Percentiles rank a stretch among this genome's conserved stretches.
phyloP scores from a whole-genome alignment of 1,140 invertebrate species.

The Thaumatotibia leucotreta region DNA sequence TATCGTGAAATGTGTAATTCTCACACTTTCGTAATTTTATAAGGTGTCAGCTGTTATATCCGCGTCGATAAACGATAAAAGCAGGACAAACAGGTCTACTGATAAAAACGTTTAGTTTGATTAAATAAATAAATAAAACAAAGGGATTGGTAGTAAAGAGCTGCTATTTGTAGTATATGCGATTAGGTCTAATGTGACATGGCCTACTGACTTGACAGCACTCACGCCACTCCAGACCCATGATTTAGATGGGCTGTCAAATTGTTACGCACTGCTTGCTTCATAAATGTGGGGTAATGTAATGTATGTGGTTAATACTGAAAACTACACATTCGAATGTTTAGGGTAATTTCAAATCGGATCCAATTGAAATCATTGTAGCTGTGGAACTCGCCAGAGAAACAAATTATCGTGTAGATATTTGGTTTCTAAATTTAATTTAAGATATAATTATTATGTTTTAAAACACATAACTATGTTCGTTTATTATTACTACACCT shows the following conservation, averaged over 20 bases:
- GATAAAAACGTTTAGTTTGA: too few species aligned
- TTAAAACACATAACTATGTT: too few species aligned
- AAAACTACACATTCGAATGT: not conserved
- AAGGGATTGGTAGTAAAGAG: not conserved
- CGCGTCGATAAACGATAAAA: too few species aligned
- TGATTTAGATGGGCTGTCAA: slow-evolving; percentile 3
- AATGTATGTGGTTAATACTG: not conserved
- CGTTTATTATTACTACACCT: too few species aligned
- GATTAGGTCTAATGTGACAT: not conserved
- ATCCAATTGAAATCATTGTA: not conserved
- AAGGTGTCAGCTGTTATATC: too few species aligned
- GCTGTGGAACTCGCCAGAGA: not conserved
- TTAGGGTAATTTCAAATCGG: not conserved
- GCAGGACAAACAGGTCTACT: too few species aligned
- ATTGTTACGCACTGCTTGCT: slow-evolving; percentile 1
- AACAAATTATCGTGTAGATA: too few species aligned
- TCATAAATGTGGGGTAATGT: not conserved
- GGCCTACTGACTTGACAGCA: slow-evolving; percentile 1
- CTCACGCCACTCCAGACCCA: not conserved
- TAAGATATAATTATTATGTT: too few species aligned
- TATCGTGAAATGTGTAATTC: too few species aligned
- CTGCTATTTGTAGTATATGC: not conserved
- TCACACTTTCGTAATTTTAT: too few species aligned
- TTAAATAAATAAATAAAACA: not conserved
- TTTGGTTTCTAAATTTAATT: too few species aligned